Percentiles rank a stretch among this genome's conserved stretches.
These are phyloP conservation scores for Pseudopodoces humilis DNA, from an alignment of 2,113 vertebrate genomes.

Conservation along the genomic window DNA sequence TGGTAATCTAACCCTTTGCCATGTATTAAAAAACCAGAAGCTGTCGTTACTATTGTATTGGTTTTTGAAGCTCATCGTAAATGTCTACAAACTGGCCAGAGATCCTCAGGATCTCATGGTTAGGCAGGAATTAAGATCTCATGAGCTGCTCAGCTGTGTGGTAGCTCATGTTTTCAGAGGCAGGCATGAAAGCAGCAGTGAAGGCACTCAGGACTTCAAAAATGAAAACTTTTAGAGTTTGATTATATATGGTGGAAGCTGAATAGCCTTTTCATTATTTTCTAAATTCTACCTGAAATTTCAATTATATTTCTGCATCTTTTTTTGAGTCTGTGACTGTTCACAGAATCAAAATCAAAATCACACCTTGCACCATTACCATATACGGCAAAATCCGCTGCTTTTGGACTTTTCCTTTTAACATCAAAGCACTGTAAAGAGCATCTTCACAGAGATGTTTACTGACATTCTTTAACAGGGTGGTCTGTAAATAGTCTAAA, in stretches of 20 bases:
- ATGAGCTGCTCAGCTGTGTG: neutral
- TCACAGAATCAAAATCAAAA: conserved; percentile 46
- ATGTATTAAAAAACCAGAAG: neutral
- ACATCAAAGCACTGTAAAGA: conserved; percentile 67
- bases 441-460: conserved; percentile 61
- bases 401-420: conserved; percentile 34
- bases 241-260: neutral
- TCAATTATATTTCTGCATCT: neutral
- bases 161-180: neutral
- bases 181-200: neutral
- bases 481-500: conserved; percentile 74
- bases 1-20: neutral
- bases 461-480: conserved; percentile 64
- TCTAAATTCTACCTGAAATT: neutral
- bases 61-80: neutral
- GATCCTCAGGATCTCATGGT: neutral
- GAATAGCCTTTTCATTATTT: neutral
- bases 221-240: neutral
- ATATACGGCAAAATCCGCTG: conserved; percentile 61
- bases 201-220: neutral
- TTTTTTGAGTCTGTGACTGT: neutral
- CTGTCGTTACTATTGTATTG: neutral
- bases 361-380: conserved; percentile 57
- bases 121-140: neutral
- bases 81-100: neutral